These are phyloP conservation scores for Laticauda colubrina DNA, from an alignment of 2,113 vertebrate species.

Conservation along the genomic window DNA sequence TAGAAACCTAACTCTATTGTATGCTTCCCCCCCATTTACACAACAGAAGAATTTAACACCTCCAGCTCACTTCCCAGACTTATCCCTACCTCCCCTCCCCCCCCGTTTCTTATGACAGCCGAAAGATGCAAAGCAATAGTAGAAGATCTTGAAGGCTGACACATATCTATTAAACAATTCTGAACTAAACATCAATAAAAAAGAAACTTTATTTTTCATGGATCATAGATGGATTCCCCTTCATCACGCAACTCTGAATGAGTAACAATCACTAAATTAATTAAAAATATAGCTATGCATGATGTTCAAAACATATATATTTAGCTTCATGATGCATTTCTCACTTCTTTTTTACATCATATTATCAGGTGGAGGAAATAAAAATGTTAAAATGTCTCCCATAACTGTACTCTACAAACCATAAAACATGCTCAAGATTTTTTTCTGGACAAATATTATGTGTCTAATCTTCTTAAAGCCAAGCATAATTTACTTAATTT, in stretches of 20 bases:
- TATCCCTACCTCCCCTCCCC: no score
- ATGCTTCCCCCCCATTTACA: no score
- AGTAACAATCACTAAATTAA: not conserved
- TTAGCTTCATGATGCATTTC: not conserved
- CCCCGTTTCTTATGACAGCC: no score
- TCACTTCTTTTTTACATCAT: not conserved
- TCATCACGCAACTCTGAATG: not conserved
- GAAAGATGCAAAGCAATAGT: no score
- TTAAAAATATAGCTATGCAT: not conserved
- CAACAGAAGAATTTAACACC: no score
- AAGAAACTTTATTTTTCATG: not conserved
- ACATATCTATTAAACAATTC: not conserved
- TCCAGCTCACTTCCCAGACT: no score
- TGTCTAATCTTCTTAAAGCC: not conserved
- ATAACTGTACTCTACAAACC: rapidly evolving
- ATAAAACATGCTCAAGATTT: not conserved
- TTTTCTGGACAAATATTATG: not conserved
- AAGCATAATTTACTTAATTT: not conserved
- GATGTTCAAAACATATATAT: not conserved
- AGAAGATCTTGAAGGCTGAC: no score
- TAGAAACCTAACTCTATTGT: no score
- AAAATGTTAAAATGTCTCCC: not conserved
- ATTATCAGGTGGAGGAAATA: not conserved
- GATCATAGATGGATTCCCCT: not conserved
- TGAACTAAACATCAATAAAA: not conserved